Evolutionary conservation across 2,113 vertebrate genomes (phyloP).

Genomic region (Melozone crissalis): DNA sequence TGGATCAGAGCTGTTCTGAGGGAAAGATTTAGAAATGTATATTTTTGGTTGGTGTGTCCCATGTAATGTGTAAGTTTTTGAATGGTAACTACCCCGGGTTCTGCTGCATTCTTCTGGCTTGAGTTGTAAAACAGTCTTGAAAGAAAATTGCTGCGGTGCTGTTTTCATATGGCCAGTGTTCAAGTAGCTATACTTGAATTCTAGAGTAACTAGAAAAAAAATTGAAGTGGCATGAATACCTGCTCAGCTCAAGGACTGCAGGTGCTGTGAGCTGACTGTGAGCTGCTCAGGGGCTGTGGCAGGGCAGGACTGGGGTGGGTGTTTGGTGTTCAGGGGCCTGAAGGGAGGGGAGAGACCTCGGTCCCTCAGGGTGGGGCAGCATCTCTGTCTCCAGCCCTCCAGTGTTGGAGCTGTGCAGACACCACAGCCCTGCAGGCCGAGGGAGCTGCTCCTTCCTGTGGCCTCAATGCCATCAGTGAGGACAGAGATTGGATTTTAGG

Average conservation of each 20-base stretch:
- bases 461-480: neutral
- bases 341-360: rapidly evolving
- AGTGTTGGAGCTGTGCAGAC: neutral
- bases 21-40: neutral
- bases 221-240: too few species aligned
- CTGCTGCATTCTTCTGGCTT: neutral
- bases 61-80: neutral
- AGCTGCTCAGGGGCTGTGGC: neutral
- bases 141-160: rapidly evolving
- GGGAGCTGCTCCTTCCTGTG: neutral
- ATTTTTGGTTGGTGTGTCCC: neutral
- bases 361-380: rapidly evolving
- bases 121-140: neutral
- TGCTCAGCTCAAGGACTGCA: neutral
- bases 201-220: neutral
- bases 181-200: neutral
- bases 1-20: neutral
- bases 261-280: rapidly evolving
- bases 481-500: neutral
- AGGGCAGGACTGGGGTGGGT: rapidly evolving
- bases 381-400: neutral
- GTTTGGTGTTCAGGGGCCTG: rapidly evolving
- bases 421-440: rapidly evolving
- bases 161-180: neutral
- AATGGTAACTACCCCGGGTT: neutral